These are phyloP conservation scores for Argyresthia goedartella DNA, from an alignment of 2,888 invertebrate species.

Conservation along the genomic window DNA sequence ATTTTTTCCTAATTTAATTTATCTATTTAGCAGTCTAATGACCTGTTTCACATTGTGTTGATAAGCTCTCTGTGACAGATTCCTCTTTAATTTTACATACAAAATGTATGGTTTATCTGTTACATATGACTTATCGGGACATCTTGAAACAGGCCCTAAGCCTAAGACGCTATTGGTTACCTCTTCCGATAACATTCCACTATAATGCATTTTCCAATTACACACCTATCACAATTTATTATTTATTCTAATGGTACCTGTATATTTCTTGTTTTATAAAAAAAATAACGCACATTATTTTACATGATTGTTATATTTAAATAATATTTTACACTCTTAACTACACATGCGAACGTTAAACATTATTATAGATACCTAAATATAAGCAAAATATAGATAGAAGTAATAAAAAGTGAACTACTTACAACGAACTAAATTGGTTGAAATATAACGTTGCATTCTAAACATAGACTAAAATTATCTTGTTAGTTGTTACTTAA, in stretches of 20 bases:
- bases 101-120: too few species aligned
- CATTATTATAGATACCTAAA: conserved; percentile 34
- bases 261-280: not conserved
- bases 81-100: too few species aligned
- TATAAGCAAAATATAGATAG: conserved; percentile 27
- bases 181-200: conserved; percentile 4
- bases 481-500: not conserved
- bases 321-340: conserved; percentile 17
- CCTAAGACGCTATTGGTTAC: conserved; percentile 46
- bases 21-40: conserved; percentile 29
- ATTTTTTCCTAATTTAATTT: conserved; percentile 27
- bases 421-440: conserved; percentile 33
- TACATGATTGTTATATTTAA: conserved; percentile 33
- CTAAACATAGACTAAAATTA: not conserved
- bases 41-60: too few species aligned
- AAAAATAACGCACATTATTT: conserved; percentile 30
- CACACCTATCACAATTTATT: conserved; percentile 31
- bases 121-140: too few species aligned
- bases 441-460: conserved; percentile 13
- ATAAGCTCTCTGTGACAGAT: too few species aligned
- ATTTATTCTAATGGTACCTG: not conserved
- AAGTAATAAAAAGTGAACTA: conserved; percentile 1
- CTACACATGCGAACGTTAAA: conserved; percentile 15
- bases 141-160: too few species aligned
- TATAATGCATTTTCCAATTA: conserved; percentile 36